A percentile compares a stretch with the other conserved stretches of the same genome.
Conservation (phyloP, 2,888 invertebrate species). For the Serrognathus titanus region DNA sequence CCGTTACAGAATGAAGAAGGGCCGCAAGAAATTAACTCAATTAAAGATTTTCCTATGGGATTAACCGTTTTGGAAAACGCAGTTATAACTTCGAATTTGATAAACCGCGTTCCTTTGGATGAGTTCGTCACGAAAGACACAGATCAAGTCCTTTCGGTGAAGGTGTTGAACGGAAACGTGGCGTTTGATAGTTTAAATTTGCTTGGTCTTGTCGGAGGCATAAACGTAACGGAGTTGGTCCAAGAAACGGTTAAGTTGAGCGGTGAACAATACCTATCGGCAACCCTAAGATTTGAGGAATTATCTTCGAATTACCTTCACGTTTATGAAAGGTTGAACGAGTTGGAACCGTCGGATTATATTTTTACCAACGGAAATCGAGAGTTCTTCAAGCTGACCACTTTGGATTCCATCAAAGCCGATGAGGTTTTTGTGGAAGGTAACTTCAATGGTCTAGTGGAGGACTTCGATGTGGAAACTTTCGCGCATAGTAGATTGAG, state of each 20-base stretch:
- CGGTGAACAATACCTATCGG: constrained; percentile 43
- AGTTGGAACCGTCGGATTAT: constrained; percentile 36
- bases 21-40: constrained; percentile 43
- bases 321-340: constrained; percentile 41
- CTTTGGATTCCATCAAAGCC: constrained; percentile 37
- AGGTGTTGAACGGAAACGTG: constrained; percentile 45
- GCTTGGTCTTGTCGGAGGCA: constrained; percentile 45
- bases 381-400: constrained; percentile 19
- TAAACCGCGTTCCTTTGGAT: constrained; percentile 49
- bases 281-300: constrained; percentile 42
- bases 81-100: constrained; percentile 43
- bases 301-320: constrained; percentile 37
- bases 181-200: constrained; percentile 49
- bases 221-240: constrained; percentile 48
- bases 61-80: constrained; percentile 46
- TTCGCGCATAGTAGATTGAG: constrained; percentile 40
- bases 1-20: constrained; percentile 31
- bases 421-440: constrained; percentile 39
- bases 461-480: constrained; percentile 41
- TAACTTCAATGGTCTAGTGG: constrained; percentile 41
- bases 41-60: constrained; percentile 49
- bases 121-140: constrained; percentile 52
- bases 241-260: constrained; percentile 45
- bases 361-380: constrained; percentile 28
- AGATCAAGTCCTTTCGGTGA: constrained; percentile 48